A percentile compares a stretch with the other conserved stretches of the same genome.
phyloP scores from a whole-genome alignment of 1,140 invertebrate species.

The Teleopsis dalmanni region DNA sequence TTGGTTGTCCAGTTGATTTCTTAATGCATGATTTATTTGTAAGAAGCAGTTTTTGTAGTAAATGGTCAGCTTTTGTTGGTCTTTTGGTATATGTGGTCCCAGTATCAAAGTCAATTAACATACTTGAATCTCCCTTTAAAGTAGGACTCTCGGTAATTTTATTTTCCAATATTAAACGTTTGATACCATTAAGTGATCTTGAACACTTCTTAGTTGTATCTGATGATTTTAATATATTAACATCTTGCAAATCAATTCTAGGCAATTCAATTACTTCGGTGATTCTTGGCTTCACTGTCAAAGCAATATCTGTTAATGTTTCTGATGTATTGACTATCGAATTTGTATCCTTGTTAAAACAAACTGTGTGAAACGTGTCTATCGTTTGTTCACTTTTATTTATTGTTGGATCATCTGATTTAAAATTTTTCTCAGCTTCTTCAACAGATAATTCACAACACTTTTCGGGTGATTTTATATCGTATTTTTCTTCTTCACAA shows the following conservation, averaged over 20 bases:
- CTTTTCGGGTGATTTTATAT: not conserved
- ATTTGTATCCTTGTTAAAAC: no score
- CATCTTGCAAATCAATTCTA: constrained; percentile 27
- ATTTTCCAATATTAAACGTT: constrained; percentile 18
- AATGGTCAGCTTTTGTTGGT: no score
- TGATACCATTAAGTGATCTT: constrained; percentile 22
- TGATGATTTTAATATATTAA: no score
- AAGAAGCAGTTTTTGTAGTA: no score
- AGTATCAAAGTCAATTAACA: constrained; percentile 50
- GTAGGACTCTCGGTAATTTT: constrained; percentile 26
- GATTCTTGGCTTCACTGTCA: no score
- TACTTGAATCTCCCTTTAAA: constrained; percentile 48
- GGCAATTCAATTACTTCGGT: constrained; percentile 35
- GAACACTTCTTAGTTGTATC: constrained; percentile 14
- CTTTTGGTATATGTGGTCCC: no score
- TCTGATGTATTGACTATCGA: no score
- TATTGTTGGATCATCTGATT: not conserved
- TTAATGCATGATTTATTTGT: no score
- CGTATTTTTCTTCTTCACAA: constrained; percentile 29
- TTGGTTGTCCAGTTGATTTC: no score
- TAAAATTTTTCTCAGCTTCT: not conserved
- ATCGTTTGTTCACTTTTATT: not conserved
- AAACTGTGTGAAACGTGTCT: no score
- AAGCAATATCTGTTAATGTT: no score
- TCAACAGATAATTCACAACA: no score